Evolutionary conservation across 2,888 invertebrate species (phyloP).

Genomic region (Ornithoptera alexandrae): DNA sequence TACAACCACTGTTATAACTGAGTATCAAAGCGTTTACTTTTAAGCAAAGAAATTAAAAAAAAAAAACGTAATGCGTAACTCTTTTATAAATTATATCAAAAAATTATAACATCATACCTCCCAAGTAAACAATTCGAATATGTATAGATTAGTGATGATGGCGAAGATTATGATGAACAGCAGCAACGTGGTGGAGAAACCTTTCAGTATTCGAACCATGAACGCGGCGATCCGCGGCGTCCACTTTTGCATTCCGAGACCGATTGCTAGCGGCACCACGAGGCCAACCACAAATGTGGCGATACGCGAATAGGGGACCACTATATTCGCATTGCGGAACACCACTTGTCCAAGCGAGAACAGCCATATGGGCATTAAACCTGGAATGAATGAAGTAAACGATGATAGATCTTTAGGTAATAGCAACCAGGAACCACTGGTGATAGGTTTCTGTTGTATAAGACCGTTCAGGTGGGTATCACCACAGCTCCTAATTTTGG

Average conservation of each 20-base stretch:
- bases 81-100: background rate
- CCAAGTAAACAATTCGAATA: constrained; percentile 94
- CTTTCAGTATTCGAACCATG: constrained; percentile 90
- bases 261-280: constrained; percentile 84
- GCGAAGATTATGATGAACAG: constrained; percentile 93
- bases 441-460: too few relatives aligned
- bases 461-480: too few relatives aligned
- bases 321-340: constrained; percentile 85
- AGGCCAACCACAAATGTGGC: constrained; percentile 86
- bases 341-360: constrained; percentile 90
- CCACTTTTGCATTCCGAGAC: constrained; percentile 82
- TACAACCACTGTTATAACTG: too few relatives aligned
- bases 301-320: constrained; percentile 89
- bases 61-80: background rate
- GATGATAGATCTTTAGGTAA: too few relatives aligned
- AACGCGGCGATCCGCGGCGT: constrained; percentile 84
- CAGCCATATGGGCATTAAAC: constrained; percentile 94
- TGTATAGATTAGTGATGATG: constrained; percentile 91
- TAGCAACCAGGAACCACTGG: too few relatives aligned
- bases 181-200: constrained; percentile 88
- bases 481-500: too few relatives aligned
- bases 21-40: too few relatives aligned
- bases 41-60: background rate
- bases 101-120: constrained; percentile 78
- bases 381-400: constrained; percentile 61